phyloP scores from a whole-genome alignment of 2,797 vertebrate genomes.

The Oreortyx pictus region DNA sequence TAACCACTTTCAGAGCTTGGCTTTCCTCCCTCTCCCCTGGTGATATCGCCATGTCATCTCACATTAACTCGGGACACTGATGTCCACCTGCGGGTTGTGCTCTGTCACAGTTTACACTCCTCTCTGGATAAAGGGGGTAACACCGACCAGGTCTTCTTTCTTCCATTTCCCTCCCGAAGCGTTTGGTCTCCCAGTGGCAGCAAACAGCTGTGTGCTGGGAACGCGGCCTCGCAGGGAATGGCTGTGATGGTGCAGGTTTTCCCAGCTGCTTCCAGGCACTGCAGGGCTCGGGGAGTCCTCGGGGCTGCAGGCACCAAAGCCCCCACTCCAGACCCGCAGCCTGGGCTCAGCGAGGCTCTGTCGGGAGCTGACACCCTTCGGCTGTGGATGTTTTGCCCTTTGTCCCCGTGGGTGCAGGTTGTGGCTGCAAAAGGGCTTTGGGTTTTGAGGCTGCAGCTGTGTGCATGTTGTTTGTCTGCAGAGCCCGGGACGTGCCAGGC shows the following conservation, averaged over 20 bases:
- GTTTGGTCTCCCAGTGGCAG: too few species aligned
- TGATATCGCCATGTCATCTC: fast-evolving
- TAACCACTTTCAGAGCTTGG: not conserved
- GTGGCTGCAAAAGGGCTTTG: not conserved
- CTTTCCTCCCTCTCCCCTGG: not conserved
- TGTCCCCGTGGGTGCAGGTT: not conserved
- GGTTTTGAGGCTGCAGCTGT: not conserved
- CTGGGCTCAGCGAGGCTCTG: not conserved
- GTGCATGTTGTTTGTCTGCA: not conserved
- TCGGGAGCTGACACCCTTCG: not conserved
- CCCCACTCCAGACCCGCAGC: not conserved
- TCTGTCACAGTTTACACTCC: not conserved
- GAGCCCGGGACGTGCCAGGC: conserved; percentile 35
- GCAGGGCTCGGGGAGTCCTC: not conserved
- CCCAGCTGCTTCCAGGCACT: conserved; percentile 49
- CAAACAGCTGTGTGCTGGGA: conserved; percentile 56
- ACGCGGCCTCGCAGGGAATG: conserved; percentile 23
- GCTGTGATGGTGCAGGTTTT: conserved; percentile 21
- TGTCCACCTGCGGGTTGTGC: conserved; percentile 39
- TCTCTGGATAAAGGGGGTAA: conserved; percentile 51
- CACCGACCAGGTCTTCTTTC: conserved; percentile 33
- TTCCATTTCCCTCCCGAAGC: conserved; percentile 30
- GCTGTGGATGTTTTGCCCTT: not conserved
- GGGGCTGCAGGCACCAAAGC: not conserved
- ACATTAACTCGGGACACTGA: not conserved